Base-by-base conservation (phyloP, 2,113 vertebrate species). In the Phrynosoma platyrhinos region DNA sequence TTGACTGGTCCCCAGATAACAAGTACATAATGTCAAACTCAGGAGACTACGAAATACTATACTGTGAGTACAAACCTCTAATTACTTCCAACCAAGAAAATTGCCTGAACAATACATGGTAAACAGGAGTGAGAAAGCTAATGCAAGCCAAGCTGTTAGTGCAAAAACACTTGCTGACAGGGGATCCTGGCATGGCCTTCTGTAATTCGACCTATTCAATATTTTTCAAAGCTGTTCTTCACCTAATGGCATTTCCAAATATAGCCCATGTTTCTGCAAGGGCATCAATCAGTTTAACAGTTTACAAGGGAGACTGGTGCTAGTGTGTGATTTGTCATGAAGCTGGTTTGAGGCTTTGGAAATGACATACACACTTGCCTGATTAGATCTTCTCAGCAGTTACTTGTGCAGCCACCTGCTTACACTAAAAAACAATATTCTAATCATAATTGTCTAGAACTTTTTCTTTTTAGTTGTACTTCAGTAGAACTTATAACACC, bases 21-120 rank as follows among this genome's bases (percentile, higher is more conserved):
- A 98, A 98, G 93, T 98, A 98, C 91, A 99, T 99, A 96, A 99
- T 99, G 99, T 99, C 99, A 95, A 99, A 99, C 97, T 99, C 99
- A 40, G 99, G 99, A 96, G 99, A 99, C 97, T 99, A 99, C 86
- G 99, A 99, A 97, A 99, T 99, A 96, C 94, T 99, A 91, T 99
- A 99, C 97, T 99, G 99, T 99, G 94, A 99, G 99, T 98, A 95
- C 87, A 80, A 94, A 71, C 76, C 79, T 92, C 27, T 79, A 68
- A 25, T 91, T 66, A 83, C 72, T 27, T 83, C 20, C 69, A 81
- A 47, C 92, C 79, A 53, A 91, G 84, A 95, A 89, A 32, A 76
- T 25, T 85, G 40, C 77, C 40, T 92, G 82, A 82, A 79, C 42
- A 91, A 75, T 87, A 92, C 5, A 18, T 82, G 84, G 88, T 90